Evolutionary conservation across 2,113 vertebrate genomes (phyloP), one percentile per base, ranked within the genome.

Genomic region (Pipra filicauda): DNA sequence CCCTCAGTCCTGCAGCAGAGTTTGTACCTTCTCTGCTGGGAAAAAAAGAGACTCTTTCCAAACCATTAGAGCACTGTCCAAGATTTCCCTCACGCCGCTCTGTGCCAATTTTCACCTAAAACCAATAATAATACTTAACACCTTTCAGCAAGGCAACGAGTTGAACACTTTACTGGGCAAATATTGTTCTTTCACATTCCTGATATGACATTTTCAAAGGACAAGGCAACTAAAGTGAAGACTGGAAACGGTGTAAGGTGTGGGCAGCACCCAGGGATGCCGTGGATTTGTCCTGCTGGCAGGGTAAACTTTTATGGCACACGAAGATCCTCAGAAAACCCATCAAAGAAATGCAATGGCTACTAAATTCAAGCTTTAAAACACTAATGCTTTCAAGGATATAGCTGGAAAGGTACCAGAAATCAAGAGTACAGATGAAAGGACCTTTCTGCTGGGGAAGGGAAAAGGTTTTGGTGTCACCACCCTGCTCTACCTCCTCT

Each of bases 111-210:
- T 46, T 79, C 67, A 79, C 58, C 17, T 52, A 0, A 54, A 89
- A 21, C 5, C 37, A 52, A 5, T 3, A 73, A 48, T 35, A 72
- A 15, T 15, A 41, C 54, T 59, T 24, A 10, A n/a, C 18, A 59
- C 28, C 17, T 62, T 77, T 28, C 59, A 65, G 64, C 54, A 44
- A 65, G 37, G 21, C 43, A 90, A 7, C 1, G 41, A 88, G 30
- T 18, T 41, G 52, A 24, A 23, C 15, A 14, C 0, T 0, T 66
- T 5, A 22, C 23, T 3, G 44, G 44, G 49, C 24, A 91, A 92
- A 65, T 43, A 69, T 14, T 78, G 16, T 49, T 66, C 64, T 83
- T 82, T 20, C 39, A n/a, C 31, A 4, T 57, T 49, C 43, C 35
- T 64, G 33, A 72, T 59, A 48, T 80, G 79, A 41, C 7, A 12